These are phyloP conservation scores for Chroicocephalus ridibundus DNA, from an alignment of 2,113 vertebrate species.

Conservation along the genomic window DNA sequence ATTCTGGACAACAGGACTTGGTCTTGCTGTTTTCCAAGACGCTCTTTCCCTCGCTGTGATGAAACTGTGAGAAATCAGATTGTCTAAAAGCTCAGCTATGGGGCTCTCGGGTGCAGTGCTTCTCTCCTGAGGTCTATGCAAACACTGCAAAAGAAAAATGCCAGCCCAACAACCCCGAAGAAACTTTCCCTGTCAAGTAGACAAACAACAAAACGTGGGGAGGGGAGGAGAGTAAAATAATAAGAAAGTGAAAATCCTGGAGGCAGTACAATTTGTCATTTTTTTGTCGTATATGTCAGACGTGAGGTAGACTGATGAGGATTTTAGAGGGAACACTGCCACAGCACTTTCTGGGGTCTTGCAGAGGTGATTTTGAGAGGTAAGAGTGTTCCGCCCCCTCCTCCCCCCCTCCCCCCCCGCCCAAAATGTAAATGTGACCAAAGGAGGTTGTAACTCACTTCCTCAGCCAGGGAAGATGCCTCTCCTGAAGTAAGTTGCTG, in stretches of 20 bases:
- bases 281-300: rapidly evolving
- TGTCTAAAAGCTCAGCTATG: not conserved
- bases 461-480: not conserved
- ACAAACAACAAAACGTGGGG: not conserved
- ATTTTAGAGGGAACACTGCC: not conserved
- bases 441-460: not conserved
- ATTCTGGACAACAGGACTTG: not conserved
- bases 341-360: not conserved
- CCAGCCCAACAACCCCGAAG: not conserved
- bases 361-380: not conserved
- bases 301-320: rapidly evolving
- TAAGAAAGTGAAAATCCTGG: not conserved
- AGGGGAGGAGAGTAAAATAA: not conserved
- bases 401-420: no score
- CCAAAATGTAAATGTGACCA: not conserved
- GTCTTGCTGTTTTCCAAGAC: not conserved
- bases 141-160: not conserved
- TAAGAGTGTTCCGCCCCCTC: not conserved
- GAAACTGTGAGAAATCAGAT: not conserved
- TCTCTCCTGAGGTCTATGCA: rapidly evolving
- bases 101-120: not conserved
- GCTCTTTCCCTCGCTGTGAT: not conserved
- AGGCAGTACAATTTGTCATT: not conserved
- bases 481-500: not conserved
- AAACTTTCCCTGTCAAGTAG: not conserved